Evolutionary conservation across 2,113 vertebrate species (phyloP).

Genomic region (Calidris pygmaea): DNA sequence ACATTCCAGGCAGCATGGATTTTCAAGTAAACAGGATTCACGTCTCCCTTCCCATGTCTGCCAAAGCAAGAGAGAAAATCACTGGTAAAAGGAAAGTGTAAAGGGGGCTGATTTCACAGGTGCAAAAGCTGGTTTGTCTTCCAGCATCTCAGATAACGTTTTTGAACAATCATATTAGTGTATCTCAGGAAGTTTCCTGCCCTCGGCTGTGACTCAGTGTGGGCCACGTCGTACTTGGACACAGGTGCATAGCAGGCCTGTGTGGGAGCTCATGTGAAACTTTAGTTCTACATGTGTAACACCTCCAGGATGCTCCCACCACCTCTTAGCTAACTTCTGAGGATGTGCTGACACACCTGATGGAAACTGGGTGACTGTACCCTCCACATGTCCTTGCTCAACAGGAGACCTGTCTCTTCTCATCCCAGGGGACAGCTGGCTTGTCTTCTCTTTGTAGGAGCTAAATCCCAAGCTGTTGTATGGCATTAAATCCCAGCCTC

Average conservation of each 20-base stretch:
- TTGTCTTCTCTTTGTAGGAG: neutral
- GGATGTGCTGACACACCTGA: neutral
- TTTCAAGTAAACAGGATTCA: neutral
- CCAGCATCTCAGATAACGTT: accelerated
- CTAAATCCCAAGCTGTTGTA: neutral
- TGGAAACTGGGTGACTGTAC: neutral
- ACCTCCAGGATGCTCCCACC: neutral
- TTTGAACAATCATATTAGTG: neutral
- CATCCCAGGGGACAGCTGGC: neutral
- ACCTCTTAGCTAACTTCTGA: neutral
- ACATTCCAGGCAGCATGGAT: neutral
- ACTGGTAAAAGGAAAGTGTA: neutral
- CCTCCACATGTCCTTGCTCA: neutral
- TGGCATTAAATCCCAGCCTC: neutral
- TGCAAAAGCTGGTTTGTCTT: neutral
- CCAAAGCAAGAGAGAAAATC: neutral
- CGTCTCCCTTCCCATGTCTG: neutral
- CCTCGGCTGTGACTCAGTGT: neutral
- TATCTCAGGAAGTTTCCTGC: neutral
- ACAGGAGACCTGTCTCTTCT: neutral
- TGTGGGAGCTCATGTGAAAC: neutral
- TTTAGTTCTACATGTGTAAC: neutral
- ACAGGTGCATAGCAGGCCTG: accelerated
- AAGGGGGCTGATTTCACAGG: neutral
- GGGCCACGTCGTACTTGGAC: accelerated